Evolutionary conservation across 1,140 invertebrate genomes (phyloP).

Genomic region (Pachyrhynchus sulphureomaculatus): DNA sequence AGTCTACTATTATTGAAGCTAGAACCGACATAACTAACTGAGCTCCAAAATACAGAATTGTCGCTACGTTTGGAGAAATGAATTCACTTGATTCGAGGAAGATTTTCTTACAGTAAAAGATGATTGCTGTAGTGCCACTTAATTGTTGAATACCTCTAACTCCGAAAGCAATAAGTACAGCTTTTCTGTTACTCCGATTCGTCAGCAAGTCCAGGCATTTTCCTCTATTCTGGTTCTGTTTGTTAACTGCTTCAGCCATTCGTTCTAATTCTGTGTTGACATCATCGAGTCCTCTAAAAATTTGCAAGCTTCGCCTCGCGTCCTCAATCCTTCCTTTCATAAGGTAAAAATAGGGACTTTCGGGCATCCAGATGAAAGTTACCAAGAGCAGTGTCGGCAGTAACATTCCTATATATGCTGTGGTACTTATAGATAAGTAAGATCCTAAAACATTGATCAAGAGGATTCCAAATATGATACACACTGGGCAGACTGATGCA

Average conservation of each 20-base stretch:
- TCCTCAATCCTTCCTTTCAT: constrained; percentile 58
- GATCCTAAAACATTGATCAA: constrained; percentile 66
- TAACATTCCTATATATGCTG: constrained; percentile 58
- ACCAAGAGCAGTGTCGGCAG: constrained; percentile 62
- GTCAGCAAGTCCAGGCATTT: constrained; percentile 59
- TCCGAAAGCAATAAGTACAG: constrained; percentile 62
- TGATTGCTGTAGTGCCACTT: constrained; percentile 73
- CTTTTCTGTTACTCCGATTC: constrained; percentile 61
- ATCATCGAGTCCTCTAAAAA: constrained; percentile 30
- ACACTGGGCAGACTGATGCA: constrained; percentile 48
- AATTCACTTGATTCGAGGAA: constrained; percentile 60
- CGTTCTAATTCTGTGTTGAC: constrained; percentile 56
- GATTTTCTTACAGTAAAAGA: constrained; percentile 74
- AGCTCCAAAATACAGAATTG: constrained; percentile 63
- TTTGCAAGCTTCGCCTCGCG: constrained; percentile 59
- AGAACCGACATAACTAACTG: constrained; percentile 65
- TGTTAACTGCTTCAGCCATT: constrained; percentile 59
- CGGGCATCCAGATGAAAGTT: constrained; percentile 55
- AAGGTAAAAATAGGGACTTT: constrained; percentile 61
- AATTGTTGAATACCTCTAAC: constrained; percentile 73
- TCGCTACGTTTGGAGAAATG: constrained; percentile 37
- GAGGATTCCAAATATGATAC: constrained; percentile 61
- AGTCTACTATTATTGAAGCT: constrained; percentile 68
- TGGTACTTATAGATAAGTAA: constrained; percentile 58
- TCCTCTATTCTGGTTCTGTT: constrained; percentile 57